Percentiles rank a stretch among this genome's conserved stretches.
Conservation (phyloP, 2,797 vertebrate genomes). For the Catamblyrhynchus diadema region DNA sequence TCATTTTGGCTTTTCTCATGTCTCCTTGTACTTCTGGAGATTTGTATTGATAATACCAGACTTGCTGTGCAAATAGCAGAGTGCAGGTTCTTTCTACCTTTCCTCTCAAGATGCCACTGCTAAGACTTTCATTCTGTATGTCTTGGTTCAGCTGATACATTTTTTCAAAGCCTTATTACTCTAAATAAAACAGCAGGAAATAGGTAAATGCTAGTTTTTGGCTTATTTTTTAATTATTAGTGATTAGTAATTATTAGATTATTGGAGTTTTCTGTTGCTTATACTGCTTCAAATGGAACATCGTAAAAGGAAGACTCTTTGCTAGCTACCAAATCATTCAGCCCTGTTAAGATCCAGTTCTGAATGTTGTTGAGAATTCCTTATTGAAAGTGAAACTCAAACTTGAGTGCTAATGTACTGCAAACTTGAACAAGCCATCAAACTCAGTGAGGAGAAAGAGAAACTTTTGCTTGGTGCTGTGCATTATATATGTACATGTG, state of each 20-base stretch:
- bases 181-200: neutral
- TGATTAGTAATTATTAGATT: neutral
- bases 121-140: neutral
- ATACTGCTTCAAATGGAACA: neutral
- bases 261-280: neutral
- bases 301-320: neutral
- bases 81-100: neutral
- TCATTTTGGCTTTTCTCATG: accelerated
- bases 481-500: neutral
- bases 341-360: neutral
- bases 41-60: neutral
- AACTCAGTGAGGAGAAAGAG: neutral
- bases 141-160: neutral
- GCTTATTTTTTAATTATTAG: neutral
- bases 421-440: neutral
- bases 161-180: neutral
- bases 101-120: neutral
- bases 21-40: neutral
- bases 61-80: neutral
- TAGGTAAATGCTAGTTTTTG: neutral
- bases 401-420: neutral
- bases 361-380: neutral
- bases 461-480: neutral
- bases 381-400: neutral
- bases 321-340: neutral